phyloP scores from a whole-genome alignment of 2,797 vertebrate genomes.

The Danio kyathit region DNA sequence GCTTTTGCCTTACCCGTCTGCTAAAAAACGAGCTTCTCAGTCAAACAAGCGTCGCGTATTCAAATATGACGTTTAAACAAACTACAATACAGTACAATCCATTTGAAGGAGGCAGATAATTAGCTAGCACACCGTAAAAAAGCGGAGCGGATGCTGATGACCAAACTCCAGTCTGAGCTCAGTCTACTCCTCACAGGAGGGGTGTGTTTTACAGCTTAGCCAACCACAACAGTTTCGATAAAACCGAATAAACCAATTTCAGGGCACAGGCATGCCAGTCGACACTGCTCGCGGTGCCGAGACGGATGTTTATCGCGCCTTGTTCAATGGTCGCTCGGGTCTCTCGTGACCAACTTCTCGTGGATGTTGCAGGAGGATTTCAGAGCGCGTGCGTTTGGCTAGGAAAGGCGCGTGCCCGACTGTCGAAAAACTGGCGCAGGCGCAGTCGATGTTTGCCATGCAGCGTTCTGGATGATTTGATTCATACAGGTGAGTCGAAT shows the following conservation, averaged over 20 bases:
- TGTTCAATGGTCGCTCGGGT: background rate
- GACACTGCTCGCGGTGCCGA: background rate
- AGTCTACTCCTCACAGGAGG: conserved; percentile 33
- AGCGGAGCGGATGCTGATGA: conserved; percentile 47
- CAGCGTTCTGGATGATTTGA: background rate
- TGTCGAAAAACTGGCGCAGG: background rate
- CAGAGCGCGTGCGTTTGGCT: conserved; percentile 4
- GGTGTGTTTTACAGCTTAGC: conserved; percentile 52
- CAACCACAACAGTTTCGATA: conserved; percentile 31
- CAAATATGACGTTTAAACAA: background rate
- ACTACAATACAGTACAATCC: background rate
- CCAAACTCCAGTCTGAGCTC: conserved; percentile 47
- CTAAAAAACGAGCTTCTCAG: background rate
- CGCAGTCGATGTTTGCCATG: conserved; percentile 11
- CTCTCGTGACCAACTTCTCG: conserved; percentile 29
- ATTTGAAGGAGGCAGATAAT: background rate
- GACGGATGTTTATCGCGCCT: background rate
- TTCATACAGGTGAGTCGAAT: background rate
- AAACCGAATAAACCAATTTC: conserved; percentile 5
- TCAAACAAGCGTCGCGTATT: background rate
- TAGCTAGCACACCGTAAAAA: conserved; percentile 32
- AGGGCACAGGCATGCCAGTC: background rate
- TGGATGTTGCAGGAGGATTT: conserved; percentile 12
- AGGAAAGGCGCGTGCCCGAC: conserved; percentile 13
- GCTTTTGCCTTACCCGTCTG: background rate